These are phyloP conservation scores for Lophura swinhoii DNA, from an alignment of 2,797 vertebrate species.

Conservation along the genomic window DNA sequence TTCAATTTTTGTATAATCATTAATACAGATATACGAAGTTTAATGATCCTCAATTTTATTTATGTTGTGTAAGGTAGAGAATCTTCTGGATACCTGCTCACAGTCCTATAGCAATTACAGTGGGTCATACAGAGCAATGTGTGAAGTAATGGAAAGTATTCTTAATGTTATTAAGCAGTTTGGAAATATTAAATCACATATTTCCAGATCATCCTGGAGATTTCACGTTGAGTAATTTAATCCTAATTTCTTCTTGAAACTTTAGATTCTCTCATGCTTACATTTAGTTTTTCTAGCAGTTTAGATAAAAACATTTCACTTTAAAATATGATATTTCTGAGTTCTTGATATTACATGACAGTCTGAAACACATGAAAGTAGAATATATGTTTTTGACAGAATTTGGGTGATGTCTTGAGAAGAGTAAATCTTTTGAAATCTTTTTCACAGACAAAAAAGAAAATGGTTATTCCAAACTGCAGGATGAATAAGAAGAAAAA, in stretches of 20 bases:
- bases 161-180: neutral
- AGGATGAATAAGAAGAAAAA: neutral
- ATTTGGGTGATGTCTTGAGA: neutral
- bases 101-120: neutral
- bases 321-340: neutral
- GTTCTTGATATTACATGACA: neutral
- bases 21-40: neutral
- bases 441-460: neutral
- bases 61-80: neutral
- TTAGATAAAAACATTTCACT: neutral
- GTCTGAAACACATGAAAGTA: neutral
- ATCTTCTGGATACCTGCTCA: neutral
- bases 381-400: neutral
- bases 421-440: neutral
- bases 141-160: neutral
- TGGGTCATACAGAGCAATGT: neutral
- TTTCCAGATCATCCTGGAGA: neutral
- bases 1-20: neutral
- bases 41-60: neutral
- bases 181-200: neutral
- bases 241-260: neutral
- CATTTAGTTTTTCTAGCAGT: neutral
- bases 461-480: neutral
- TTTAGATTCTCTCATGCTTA: neutral
- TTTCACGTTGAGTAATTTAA: neutral